Evolutionary conservation across 2,888 invertebrate species (phyloP), one percentile per base, ranked within the genome.

Genomic region (Lomographa bimaculata): DNA sequence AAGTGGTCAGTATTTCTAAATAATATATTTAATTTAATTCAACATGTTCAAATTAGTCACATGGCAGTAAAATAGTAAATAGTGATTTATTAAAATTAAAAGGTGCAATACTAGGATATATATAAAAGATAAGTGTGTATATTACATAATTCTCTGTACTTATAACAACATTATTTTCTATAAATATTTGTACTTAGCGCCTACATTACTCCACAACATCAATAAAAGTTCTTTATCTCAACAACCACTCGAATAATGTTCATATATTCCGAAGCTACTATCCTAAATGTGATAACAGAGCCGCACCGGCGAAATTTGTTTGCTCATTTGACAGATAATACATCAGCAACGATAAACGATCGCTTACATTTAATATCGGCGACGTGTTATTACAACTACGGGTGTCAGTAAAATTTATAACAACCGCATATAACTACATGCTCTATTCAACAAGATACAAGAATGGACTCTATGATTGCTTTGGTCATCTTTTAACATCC

Each of bases 311-410:
- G 59, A 66, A 71, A 73, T 65, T 65, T 67, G 75, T 68, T 71
- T 69, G 68, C 63, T 68, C 67, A 78, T 79, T 71, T 75, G 77
- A 77, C 75, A 78, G 77, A 73, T 74, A 79, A 78, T 75, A 75
- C 71, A 75, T 71, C 71, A 68, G 51, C 50, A 46, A 34, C 49
- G 76, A 81, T 79, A 79, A 71, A 57, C 61, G 57, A 65, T 64
- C 60, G 56, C 46, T 64, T 57, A 45, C 39, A 64, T 63, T 62
- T 49, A 54, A 71, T 76, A 73, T 70, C 70, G 73, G 64, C 63
- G 64, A 71, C 66, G 60, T 54, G 55, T 63, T 56, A 62, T 67
- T n/a, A 66, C 65, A 64, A 57, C 50, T 64, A 68, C 55, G 57
- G 57, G 60, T 56, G 60, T 56, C 51, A 49, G 54, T 67, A 60